These are phyloP conservation scores for Dryococelus australis DNA, from an alignment of 2,888 invertebrate species.

Conservation along the genomic window DNA sequence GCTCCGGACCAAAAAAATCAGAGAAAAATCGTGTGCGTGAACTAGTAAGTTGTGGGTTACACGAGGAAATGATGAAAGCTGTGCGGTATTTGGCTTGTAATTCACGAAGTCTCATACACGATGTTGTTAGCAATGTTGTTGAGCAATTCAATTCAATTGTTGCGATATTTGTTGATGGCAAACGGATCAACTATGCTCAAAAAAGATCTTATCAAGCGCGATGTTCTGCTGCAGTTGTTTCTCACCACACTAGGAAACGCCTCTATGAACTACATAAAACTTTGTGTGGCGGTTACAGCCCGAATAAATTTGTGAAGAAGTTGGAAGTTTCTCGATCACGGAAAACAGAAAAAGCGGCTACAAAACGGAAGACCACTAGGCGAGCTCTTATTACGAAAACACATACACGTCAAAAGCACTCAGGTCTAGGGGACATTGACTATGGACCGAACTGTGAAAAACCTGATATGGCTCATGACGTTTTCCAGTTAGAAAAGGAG, in stretches of 20 bases:
- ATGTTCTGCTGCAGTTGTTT: slow-evolving; percentile 5
- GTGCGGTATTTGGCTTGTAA: background rate
- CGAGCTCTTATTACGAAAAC: background rate
- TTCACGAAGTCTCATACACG: background rate
- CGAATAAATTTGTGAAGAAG: background rate
- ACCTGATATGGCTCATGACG: background rate
- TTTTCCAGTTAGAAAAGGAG: background rate
- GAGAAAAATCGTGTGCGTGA: background rate
- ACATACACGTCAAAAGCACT: background rate
- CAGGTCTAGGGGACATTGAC: background rate
- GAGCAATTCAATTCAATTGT: background rate
- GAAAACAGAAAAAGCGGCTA: background rate
- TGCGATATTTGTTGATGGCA: background rate
- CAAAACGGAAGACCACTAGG: background rate
- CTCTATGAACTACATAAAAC: background rate
- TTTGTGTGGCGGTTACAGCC: background rate
- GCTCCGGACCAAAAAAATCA: background rate
- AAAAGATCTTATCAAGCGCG: background rate
- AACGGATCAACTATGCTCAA: background rate
- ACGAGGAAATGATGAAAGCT: background rate
- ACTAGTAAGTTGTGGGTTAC: background rate
- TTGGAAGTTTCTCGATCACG: background rate
- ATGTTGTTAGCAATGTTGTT: background rate
- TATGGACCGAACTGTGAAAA: background rate
- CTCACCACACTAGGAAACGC: background rate